These are phyloP conservation scores for Lissocephala sabroskyi DNA, from an alignment of 2,888 invertebrate species.

Conservation along the genomic window DNA sequence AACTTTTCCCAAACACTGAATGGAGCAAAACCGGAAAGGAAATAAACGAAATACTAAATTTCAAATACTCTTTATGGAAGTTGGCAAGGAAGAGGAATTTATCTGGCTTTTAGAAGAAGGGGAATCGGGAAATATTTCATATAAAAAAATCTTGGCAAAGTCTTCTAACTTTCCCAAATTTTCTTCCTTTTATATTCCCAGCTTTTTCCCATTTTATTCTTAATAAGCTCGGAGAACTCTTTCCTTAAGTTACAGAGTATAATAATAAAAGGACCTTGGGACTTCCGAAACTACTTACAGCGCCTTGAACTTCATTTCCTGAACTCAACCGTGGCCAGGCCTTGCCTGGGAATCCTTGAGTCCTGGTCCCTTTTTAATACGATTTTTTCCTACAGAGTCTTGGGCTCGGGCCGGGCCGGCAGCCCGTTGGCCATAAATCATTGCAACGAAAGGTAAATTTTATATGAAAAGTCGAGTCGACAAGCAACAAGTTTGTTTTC, in stretches of 20 bases:
- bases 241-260: too few relatives aligned
- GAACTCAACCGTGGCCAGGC: too few relatives aligned
- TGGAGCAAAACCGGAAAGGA: too few relatives aligned
- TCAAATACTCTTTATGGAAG: too few relatives aligned
- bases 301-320: conserved; percentile 63
- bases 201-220: conserved; percentile 35
- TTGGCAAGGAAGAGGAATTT: too few relatives aligned
- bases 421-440: conserved; percentile 59
- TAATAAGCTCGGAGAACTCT: too few relatives aligned
- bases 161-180: too few relatives aligned
- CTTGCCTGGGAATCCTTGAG: conserved; percentile 1
- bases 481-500: conserved; percentile 57
- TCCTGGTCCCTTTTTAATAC: not conserved
- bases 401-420: not conserved
- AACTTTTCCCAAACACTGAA: not conserved
- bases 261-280: too few relatives aligned
- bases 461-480: conserved; percentile 30
- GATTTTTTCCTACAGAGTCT: not conserved
- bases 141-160: too few relatives aligned
- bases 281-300: conserved; percentile 63
- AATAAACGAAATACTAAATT: too few relatives aligned
- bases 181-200: conserved; percentile 52
- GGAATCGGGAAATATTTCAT: too few relatives aligned
- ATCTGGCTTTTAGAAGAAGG: too few relatives aligned
- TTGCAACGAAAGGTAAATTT: conserved; percentile 48